phyloP scores from a whole-genome alignment of 2,113 vertebrate genomes.

The Apistogramma diplotaenia region DNA sequence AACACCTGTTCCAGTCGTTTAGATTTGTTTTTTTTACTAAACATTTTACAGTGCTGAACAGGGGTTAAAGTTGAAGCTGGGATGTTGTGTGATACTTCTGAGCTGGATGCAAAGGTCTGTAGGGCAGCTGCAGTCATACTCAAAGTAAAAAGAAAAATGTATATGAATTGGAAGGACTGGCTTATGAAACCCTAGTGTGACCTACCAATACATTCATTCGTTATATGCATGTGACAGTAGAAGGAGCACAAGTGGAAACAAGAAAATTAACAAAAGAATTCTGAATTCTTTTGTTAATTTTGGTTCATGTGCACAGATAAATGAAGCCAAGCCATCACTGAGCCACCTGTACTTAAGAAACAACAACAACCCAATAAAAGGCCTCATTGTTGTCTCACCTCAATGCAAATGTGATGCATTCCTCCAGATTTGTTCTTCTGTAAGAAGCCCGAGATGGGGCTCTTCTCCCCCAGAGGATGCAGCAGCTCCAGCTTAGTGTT shows the following conservation, averaged over 20 bases:
- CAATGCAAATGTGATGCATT: conserved; percentile 96
- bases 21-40: no score
- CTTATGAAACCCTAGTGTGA: background rate
- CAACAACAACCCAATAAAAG: background rate
- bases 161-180: background rate
- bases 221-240: background rate
- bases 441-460: conserved; percentile 89
- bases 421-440: conserved; percentile 92
- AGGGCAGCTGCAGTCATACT: background rate
- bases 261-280: background rate
- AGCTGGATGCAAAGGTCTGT: no score
- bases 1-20: no score
- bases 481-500: conserved; percentile 96
- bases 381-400: conserved; percentile 77
- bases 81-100: no score
- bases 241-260: background rate
- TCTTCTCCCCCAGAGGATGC: conserved; percentile 89
- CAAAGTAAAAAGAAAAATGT: background rate
- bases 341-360: background rate
- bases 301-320: background rate
- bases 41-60: background rate
- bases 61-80: no score
- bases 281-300: background rate
- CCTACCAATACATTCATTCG: background rate
- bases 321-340: background rate